Evolutionary conservation across 2,888 invertebrate species (phyloP).

Genomic region (Thera obeliscata): DNA sequence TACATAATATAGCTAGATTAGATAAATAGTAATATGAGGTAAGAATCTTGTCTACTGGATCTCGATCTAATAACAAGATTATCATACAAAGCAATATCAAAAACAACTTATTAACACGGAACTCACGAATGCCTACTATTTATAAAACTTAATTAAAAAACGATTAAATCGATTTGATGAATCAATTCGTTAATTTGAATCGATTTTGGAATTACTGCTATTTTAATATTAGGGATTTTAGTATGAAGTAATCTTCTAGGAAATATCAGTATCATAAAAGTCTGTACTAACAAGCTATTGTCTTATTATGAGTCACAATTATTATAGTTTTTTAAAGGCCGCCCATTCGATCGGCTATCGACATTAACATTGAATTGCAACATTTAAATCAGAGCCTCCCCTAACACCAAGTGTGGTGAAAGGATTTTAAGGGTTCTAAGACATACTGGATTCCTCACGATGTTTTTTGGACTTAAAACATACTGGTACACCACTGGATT

Average conservation of each 20-base stretch:
- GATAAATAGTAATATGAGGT: constrained; percentile 5
- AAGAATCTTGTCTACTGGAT: not conserved
- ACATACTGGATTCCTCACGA: too few relatives aligned
- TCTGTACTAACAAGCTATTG: not conserved
- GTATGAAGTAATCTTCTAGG: not conserved
- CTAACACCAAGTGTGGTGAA: too few relatives aligned
- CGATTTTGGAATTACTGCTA: constrained; percentile 13
- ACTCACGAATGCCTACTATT: constrained; percentile 3
- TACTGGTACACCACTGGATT: too few relatives aligned
- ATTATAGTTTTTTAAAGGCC: too few relatives aligned
- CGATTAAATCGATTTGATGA: constrained; percentile 10
- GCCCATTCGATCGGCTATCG: too few relatives aligned
- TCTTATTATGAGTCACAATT: not conserved
- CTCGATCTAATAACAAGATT: not conserved
- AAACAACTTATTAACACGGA: constrained; percentile 20
- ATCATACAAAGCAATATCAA: constrained; percentile 6
- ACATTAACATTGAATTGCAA: too few relatives aligned
- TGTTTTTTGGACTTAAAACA: too few relatives aligned
- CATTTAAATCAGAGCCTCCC: too few relatives aligned
- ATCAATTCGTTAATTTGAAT: constrained; percentile 10
- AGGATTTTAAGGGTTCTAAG: too few relatives aligned
- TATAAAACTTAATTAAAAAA: constrained; percentile 6
- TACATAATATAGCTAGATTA: not conserved
- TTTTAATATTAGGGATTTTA: not conserved
- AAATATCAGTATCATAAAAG: not conserved